Evolutionary conservation across 2,113 vertebrate genomes (phyloP).

Genomic region (Phalacrocorax carbo): DNA sequence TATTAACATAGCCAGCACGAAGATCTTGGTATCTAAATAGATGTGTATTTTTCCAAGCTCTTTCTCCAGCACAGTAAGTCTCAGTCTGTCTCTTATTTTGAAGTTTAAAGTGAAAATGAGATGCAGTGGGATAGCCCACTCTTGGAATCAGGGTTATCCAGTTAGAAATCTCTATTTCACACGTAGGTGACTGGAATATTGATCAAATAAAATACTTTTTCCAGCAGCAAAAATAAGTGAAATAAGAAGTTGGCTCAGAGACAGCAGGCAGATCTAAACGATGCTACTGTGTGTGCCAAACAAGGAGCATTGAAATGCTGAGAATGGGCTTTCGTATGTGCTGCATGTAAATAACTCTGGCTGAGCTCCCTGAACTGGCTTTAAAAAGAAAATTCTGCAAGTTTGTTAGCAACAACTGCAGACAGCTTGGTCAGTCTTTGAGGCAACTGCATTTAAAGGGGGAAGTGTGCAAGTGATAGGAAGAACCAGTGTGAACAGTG

Average conservation of each 20-base stretch:
- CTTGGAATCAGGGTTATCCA: neutral
- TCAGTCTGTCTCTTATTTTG: neutral
- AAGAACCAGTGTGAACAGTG: neutral
- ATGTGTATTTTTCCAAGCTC: neutral
- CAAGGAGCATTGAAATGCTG: neutral
- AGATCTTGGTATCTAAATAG: neutral
- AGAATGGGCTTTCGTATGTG: neutral
- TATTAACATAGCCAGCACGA: neutral
- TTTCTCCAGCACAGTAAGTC: neutral
- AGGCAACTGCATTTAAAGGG: neutral
- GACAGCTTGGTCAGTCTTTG: neutral
- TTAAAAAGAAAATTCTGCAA: neutral
- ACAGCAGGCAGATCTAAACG: neutral
- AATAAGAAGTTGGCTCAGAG: conserved; percentile 3
- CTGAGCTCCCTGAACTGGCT: neutral
- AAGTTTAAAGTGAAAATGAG: conserved; percentile 1
- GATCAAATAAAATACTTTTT: conserved; percentile 29
- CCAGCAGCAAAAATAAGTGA: conserved; percentile 2
- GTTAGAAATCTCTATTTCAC: conserved; percentile 50
- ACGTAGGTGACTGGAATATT: neutral
- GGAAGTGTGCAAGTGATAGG: neutral
- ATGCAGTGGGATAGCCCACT: neutral
- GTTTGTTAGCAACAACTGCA: neutral
- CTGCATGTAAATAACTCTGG: conserved; percentile 2
- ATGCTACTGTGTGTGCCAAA: neutral